These are phyloP conservation scores for Poeciliopsis turrubarensis DNA, from an alignment of 2,113 vertebrate species.

Conservation along the genomic window DNA sequence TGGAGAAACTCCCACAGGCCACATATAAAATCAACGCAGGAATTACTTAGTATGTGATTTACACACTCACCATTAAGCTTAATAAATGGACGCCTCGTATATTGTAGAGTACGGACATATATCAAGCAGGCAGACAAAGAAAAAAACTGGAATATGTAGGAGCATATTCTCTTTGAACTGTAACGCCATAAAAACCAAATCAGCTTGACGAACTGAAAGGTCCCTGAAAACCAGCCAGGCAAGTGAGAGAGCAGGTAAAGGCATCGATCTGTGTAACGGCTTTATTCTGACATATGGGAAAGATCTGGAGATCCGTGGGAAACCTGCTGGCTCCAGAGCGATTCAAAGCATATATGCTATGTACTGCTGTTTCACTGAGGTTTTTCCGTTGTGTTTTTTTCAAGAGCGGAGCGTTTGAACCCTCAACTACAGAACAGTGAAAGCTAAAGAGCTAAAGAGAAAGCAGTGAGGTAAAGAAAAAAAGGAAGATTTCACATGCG, in stretches of 20 bases:
- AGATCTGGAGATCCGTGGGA: constrained; percentile 51
- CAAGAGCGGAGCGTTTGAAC: constrained; percentile 37
- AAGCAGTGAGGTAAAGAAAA: background rate
- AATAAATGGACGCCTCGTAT: background rate
- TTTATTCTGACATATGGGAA: constrained; percentile 58
- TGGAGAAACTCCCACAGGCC: background rate
- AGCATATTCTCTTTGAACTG: constrained; percentile 39
- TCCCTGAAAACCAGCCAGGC: constrained; percentile 29
- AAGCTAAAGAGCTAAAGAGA: constrained; percentile 37
- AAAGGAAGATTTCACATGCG: background rate
- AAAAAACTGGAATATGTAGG: constrained; percentile 2
- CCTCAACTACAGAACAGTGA: constrained; percentile 55
- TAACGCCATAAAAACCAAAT: constrained; percentile 38
- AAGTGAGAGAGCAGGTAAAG: constrained; percentile 49
- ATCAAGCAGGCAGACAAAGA: constrained; percentile 11
- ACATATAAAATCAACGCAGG: background rate
- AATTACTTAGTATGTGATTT: no score
- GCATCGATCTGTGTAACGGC: constrained; percentile 57
- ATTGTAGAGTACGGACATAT: background rate
- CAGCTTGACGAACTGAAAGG: constrained; percentile 24
- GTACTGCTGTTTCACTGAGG: constrained; percentile 34
- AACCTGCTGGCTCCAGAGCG: constrained; percentile 23
- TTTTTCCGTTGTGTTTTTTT: constrained; percentile 56
- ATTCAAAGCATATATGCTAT: constrained; percentile 19
- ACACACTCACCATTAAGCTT: background rate